Evolutionary conservation across 2,888 invertebrate genomes (phyloP), one percentile per base, ranked within the genome.

Genomic region (Napeogenes sylphis): DNA sequence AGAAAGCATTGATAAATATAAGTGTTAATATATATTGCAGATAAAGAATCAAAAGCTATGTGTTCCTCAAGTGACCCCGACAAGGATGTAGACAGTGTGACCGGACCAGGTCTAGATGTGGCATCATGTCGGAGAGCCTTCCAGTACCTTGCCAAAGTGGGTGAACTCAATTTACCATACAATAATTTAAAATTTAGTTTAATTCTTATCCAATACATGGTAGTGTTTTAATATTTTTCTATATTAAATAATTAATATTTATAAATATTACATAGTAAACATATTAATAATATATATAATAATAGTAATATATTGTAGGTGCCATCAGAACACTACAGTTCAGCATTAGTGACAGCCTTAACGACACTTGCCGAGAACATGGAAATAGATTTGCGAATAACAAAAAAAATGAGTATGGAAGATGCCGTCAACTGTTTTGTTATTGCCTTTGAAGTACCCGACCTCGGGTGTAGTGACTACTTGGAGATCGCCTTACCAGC

Each of bases 401-500:
- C 90, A 4, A 89, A 87, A 68, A 85, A 80, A 59, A 79, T 88
- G 81, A 81, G 81, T 61, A 74, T 89, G n/a, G 92, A 93, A 56
- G 92, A 93, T 69, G 87, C 91, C 0, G 91, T 93, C 38, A 92
- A 93, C 80, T 92, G 93, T 76, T 81, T 92, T 75, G 82, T 96
- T 53, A 95, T 96, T 65, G 93, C 95, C 35, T 94, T 96, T 75
- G 96, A 96, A 81, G 93, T 96, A 72, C 95, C 95, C 2, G 93
- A 92, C 57, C 81, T 93, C 63, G 94, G 94, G 8, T 93, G 93
- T 69, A 94, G 94, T 30, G 96, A 97, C 79, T 97, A 95, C 79
- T 83, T 98, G 73, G 97, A 97, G 81, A 92, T 94, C 46, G 96
- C 95, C 0, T 85, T 97, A 66, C 96, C 97, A 0, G 94, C 94